These are phyloP conservation scores for Araneus ventricosus DNA, from an alignment of 1,140 invertebrate species.

Conservation along the genomic window DNA sequence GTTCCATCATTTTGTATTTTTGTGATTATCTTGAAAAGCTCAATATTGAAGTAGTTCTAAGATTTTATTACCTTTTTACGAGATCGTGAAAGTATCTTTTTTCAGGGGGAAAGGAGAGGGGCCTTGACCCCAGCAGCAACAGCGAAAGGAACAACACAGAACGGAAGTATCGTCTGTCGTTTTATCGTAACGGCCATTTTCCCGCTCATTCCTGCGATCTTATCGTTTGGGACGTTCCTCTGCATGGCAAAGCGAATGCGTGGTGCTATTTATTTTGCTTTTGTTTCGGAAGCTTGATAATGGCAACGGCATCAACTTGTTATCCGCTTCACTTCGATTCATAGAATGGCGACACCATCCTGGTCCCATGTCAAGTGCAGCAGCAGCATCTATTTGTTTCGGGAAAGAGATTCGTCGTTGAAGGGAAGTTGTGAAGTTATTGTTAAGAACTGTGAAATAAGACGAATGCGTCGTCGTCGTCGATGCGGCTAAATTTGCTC, in stretches of 20 bases:
- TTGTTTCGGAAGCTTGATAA: conserved; percentile 60
- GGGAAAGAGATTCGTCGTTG: background rate
- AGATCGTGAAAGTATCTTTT: background rate
- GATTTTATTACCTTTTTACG: conserved; percentile 38
- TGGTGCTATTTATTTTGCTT: conserved; percentile 65
- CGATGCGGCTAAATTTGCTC: background rate
- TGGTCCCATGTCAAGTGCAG: conserved; percentile 15
- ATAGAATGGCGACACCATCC: background rate
- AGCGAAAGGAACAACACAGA: background rate
- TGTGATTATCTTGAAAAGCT: background rate
- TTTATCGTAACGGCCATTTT: conserved; percentile 35
- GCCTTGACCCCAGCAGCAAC: background rate
- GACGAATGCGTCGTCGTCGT: background rate
- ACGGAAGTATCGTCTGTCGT: conserved; percentile 20
- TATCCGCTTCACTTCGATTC: conserved; percentile 46
- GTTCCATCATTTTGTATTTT: background rate
- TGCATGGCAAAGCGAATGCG: conserved; percentile 64
- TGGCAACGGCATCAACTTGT: conserved; percentile 29
- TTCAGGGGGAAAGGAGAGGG: too few relatives aligned
- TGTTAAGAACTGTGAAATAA: conserved; percentile 12
- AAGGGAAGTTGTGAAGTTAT: background rate
- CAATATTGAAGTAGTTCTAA: background rate
- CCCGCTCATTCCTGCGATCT: conserved; percentile 36
- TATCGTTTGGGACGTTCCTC: conserved; percentile 43
- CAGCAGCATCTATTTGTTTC: conserved; percentile 27